Evolutionary conservation across 1,140 invertebrate species (phyloP), one percentile per base, ranked within the genome.

Genomic region (Eciton burchellii): DNA sequence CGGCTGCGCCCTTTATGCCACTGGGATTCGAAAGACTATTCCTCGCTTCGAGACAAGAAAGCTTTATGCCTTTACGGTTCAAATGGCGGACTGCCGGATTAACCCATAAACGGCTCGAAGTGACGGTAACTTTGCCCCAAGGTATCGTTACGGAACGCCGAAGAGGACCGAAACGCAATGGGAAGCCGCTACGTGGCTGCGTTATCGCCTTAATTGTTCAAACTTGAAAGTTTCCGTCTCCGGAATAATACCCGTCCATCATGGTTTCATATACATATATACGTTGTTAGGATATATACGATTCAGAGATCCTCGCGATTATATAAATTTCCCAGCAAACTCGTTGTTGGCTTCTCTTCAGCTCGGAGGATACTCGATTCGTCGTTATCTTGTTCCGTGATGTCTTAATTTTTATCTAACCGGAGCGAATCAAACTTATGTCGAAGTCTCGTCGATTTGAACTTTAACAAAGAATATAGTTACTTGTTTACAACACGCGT

Each of bases 21-120:
- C 73, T 84, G 73, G 84, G 83, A 88, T 87, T 88, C 65, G 56
- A 83, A 66, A 88, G 81, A 86, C 59, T 60, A 59, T 59, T 73
- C 66, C 49, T 62, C 26, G 73, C 63, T 85, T 81, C 81, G 29
- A 81, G 84, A 81, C 60, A 82, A 76, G 70, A 63, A 86, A 71
- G 87, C 71, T 88, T 88, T 88, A 88, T 88, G 84, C 52, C 74
- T 88, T 88, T 88, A 88, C 60, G 71, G 66, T 73, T 63, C 52
- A 52, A 88, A 88, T 74, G 26, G 47, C 65, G 83, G 79, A 76
- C 77, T 83, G 73, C 70, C 56, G 85, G 79, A 85, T 88, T 84
- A 88, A 82, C 79, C 72, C 81, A 84, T 84, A 84, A 83, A 88
- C 86, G 87, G 66, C 73, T 81, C 60, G 60, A 74, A 82, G 76